Base-by-base conservation (phyloP, 2,797 vertebrate species). In the Perodicticus potto region DNA sequence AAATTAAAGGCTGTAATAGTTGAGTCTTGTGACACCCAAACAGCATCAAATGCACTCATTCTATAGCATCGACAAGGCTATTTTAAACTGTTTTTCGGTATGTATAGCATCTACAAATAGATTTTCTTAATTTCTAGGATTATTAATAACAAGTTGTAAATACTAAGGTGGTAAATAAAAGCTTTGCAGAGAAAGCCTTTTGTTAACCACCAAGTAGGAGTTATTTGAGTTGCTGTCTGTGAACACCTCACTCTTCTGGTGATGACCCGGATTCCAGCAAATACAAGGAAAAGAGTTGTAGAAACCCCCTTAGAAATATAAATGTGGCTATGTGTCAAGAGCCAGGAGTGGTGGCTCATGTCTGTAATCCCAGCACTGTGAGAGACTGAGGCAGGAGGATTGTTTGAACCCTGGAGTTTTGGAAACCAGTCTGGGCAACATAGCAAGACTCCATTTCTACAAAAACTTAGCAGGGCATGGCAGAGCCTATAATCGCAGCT, bases 21-120 rank as follows among this genome's bases (percentile, higher is more conserved):
- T 23, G 19, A 25, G 27, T 59, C 37, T 70, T 16, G 34, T 16
- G 29, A 2, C 9, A 3, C 5, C n/a, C n/a, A 53, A 37, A 53
- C 13, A 29, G 9, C n/a, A 29, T 37, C 29, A 17, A 32, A 5
- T 12, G 14, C 25, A 0, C 45, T 37, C 73, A 22, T 37, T 0
- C 5, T 27, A 27, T 0, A 29, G 25, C 3, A 34, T 0, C 2
- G 13, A 27, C 19, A 17, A 6, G 8, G 0, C n/a, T 19, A 7
- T 14, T 32, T 14, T 70, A 45, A 70, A 19, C 32, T 1, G 16
- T 34, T 37, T 16, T 70, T 70, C 9, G 17, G 17, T 11, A 23
- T 37, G 32, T 22, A 17, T 16, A 25, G 63, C 22, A 25, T 53
- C 63, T 17, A 2, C 13, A 69, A 22, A 65, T 9, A 2, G 23